Percentiles rank a stretch among this genome's conserved stretches.
These are phyloP conservation scores for Halocynthia aurantium DNA, from an alignment of 23 tunicate species.

Conservation along the genomic window DNA sequence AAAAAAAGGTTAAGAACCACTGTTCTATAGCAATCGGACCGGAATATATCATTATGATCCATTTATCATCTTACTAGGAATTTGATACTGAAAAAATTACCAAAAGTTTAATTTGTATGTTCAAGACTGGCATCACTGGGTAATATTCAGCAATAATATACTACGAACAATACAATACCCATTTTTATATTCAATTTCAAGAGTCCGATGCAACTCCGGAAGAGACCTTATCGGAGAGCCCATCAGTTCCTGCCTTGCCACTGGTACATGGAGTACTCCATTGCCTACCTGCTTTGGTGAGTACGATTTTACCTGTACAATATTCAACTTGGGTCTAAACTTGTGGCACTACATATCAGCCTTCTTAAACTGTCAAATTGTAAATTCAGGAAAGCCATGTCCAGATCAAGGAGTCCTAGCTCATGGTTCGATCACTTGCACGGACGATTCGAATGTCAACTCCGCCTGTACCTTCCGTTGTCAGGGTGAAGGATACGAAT, in stretches of 20 bases:
- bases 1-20: too few species aligned
- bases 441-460: conserved; percentile 25
- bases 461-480: conserved; percentile 54
- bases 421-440: conserved; percentile 34
- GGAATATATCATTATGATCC: too few species aligned
- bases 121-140: too few species aligned
- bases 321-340: too few species aligned
- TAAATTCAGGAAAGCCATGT: conserved; percentile 30
- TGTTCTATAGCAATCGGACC: too few species aligned
- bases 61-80: too few species aligned
- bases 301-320: too few species aligned
- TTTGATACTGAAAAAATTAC: too few species aligned
- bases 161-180: background rate
- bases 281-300: conserved; percentile 40
- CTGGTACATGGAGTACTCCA: conserved; percentile 44
- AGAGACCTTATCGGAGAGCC: conserved; percentile 7
- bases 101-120: too few species aligned
- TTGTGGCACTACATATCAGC: too few species aligned
- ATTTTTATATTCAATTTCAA: background rate
- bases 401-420: conserved; percentile 22
- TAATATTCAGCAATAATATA: too few species aligned
- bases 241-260: conserved; percentile 12
- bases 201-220: background rate
- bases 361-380: too few species aligned
- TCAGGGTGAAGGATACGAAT: conserved; percentile 24